Evolutionary conservation across 2,797 vertebrate species (phyloP).

Genomic region (Pseudotriccus pelzelni): DNA sequence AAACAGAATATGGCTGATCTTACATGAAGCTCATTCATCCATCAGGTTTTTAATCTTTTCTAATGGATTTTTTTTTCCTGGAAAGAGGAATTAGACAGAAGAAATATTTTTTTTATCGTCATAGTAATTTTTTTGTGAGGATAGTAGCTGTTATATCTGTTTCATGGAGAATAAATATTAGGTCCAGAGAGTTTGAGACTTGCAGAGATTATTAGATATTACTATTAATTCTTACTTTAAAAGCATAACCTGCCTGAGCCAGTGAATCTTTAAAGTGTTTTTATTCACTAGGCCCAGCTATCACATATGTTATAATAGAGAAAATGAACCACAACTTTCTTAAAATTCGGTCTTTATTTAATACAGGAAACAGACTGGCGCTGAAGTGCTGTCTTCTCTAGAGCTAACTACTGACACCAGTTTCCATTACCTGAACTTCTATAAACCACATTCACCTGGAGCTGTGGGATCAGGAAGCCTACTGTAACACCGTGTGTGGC

Average conservation of each 20-base stretch:
- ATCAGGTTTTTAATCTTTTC: background rate
- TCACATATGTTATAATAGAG: background rate
- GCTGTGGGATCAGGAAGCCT: background rate
- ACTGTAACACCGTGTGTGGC: background rate
- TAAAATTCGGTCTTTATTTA: background rate
- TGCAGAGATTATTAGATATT: background rate
- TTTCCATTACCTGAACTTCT: background rate
- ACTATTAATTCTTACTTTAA: background rate
- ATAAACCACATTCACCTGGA: background rate
- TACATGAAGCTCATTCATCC: background rate
- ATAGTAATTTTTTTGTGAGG: background rate
- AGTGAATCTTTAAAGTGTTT: background rate
- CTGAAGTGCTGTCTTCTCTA: background rate
- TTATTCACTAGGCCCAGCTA: background rate
- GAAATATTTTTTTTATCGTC: background rate
- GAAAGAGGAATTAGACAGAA: background rate
- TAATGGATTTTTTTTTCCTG: background rate
- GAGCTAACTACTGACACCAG: background rate
- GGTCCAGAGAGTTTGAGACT: background rate
- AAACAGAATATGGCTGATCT: background rate
- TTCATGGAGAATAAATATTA: background rate
- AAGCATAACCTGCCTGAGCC: background rate
- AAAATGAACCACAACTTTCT: background rate
- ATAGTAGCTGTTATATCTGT: background rate
- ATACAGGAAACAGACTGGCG: background rate